These are phyloP conservation scores for Lutjanus erythropterus DNA, from an alignment of 2,113 vertebrate genomes.

Conservation along the genomic window DNA sequence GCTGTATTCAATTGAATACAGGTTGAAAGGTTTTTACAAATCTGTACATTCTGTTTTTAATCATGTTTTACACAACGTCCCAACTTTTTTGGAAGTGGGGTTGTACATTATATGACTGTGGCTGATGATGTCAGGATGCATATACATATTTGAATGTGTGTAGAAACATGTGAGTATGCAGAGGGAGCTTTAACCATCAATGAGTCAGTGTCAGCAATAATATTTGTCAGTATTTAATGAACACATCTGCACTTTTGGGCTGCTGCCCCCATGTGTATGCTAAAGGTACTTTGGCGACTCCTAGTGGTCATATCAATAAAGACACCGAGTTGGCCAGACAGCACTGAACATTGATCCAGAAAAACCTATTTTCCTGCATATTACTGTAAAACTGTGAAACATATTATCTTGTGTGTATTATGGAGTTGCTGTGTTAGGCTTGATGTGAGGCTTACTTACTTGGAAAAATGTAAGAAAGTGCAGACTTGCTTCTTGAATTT, in stretches of 20 bases:
- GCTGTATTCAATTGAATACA: too few species aligned
- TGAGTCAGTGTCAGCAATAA: not conserved
- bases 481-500: not conserved
- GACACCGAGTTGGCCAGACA: not conserved
- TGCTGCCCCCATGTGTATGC: not conserved
- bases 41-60: too few species aligned
- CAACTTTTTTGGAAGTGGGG: too few species aligned
- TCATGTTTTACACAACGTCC: too few species aligned
- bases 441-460: not conserved
- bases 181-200: not conserved
- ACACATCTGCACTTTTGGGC: not conserved
- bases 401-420: too few species aligned
- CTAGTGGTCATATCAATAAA: constrained; percentile 8
- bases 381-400: too few species aligned
- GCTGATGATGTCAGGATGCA: not conserved
- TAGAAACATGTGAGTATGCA: not conserved
- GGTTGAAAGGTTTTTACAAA: too few species aligned
- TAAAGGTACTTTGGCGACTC: not conserved
- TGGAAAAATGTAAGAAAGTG: not conserved
- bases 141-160: not conserved
- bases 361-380: too few species aligned
- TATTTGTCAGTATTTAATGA: not conserved
- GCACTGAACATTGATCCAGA: too few species aligned
- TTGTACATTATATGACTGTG: not conserved
- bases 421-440: too few species aligned